Conservation (phyloP, 2,113 vertebrate genomes). For the Syngnathoides biaculeatus region DNA sequence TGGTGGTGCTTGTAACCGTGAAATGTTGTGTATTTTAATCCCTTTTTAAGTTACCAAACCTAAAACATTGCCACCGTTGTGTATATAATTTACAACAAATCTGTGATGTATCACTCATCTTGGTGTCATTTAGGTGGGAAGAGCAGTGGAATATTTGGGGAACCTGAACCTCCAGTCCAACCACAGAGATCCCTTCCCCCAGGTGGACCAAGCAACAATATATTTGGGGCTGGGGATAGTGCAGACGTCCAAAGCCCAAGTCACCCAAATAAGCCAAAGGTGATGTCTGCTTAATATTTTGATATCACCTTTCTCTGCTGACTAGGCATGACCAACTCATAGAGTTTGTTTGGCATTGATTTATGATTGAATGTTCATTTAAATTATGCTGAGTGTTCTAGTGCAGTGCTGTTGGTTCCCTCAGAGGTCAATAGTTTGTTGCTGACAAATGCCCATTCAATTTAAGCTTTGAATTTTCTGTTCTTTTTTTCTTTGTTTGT, state of each 20-base stretch:
- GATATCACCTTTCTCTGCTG: neutral
- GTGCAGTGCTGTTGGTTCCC: neutral
- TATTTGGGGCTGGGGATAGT: constrained; percentile 77
- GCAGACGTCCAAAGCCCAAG: constrained; percentile 50
- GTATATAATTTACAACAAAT: neutral
- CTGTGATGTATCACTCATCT: neutral
- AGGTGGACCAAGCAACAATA: constrained; percentile 77
- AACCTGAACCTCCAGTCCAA: constrained; percentile 63
- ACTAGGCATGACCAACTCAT: neutral
- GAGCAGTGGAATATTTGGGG: constrained; percentile 86
- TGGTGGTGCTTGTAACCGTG: too few relatives aligned
- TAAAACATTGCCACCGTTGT: neutral
- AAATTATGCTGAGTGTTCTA: neutral
- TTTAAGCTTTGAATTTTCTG: neutral
- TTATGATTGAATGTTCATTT: neutral
- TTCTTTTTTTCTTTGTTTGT: neutral
- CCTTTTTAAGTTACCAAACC: neutral
- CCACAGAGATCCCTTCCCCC: constrained; percentile 73
- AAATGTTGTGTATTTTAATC: neutral
- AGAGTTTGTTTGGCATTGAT: neutral
- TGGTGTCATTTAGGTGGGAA: constrained; percentile 69
- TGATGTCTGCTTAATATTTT: constrained; percentile 43
- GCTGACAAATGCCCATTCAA: neutral
- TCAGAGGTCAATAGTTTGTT: neutral
- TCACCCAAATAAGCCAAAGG: constrained; percentile 95